Conservation (phyloP, 2,797 vertebrate genomes). For the Vipera latastei region DNA sequence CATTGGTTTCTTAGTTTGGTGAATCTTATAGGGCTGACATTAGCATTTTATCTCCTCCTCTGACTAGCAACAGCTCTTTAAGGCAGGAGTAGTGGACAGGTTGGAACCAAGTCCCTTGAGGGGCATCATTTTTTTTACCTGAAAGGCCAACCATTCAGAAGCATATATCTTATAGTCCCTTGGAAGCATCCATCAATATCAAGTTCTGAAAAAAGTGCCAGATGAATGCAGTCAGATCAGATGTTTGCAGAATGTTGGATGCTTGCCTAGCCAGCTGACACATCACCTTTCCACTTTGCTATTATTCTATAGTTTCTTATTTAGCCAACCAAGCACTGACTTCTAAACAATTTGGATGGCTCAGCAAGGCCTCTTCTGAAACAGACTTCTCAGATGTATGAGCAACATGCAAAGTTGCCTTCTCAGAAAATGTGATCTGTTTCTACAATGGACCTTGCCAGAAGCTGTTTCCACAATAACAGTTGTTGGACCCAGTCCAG, state of each 20-base stretch:
- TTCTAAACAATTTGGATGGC: conserved; percentile 7
- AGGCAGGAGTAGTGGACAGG: background rate
- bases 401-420: conserved; percentile 6
- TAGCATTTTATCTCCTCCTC: background rate
- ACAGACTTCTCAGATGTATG: conserved; percentile 11
- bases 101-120: background rate
- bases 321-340: conserved; percentile 16
- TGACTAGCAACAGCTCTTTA: background rate
- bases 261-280: background rate
- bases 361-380: conserved; percentile 15
- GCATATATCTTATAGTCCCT: background rate
- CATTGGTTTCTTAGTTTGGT: background rate
- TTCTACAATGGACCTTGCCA: conserved; percentile 2
- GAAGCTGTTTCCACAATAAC: conserved; percentile 19
- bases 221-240: conserved; percentile 12
- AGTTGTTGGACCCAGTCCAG: conserved; percentile 30
- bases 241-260: conserved; percentile 11
- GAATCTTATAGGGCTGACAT: background rate
- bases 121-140: background rate
- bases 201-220: background rate
- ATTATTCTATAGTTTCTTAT: conserved; percentile 20
- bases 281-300: background rate
- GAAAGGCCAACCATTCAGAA: background rate
- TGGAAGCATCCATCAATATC: background rate
- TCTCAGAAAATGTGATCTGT: conserved; percentile 12